A percentile compares a stretch with the other conserved stretches of the same genome.
Evolutionary conservation across 64 coral and sea anemone genomes (phyloP).

Genomic region (Porites australiensis): DNA sequence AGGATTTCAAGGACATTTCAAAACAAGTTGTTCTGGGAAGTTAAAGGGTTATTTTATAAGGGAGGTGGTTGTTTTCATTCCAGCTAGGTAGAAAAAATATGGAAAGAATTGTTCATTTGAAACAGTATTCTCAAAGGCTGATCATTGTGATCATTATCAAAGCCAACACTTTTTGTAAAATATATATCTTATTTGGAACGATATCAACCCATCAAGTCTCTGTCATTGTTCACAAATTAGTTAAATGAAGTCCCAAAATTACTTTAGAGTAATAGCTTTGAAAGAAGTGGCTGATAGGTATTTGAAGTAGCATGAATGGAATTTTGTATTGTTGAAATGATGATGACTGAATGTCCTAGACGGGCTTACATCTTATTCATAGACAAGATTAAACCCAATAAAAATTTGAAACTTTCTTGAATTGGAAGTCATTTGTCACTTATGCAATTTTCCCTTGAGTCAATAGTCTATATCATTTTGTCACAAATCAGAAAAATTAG

Average conservation of each 20-base stretch:
- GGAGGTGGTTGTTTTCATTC: neutral
- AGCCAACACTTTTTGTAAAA: conserved; percentile 10
- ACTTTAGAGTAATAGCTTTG: too few species aligned
- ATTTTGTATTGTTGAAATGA: neutral
- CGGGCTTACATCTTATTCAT: neutral
- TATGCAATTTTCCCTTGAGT: too few species aligned
- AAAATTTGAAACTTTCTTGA: neutral
- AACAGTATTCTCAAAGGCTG: neutral
- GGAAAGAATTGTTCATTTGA: neutral
- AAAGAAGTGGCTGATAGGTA: neutral
- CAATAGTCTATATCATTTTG: too few species aligned
- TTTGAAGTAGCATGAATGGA: neutral
- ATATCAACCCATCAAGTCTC: neutral
- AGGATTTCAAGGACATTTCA: neutral
- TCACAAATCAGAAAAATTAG: too few species aligned
- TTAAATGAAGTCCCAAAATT: too few species aligned
- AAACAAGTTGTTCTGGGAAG: neutral
- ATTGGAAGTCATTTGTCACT: neutral
- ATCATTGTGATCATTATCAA: neutral
- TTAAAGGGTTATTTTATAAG: too few species aligned
- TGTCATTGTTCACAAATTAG: neutral
- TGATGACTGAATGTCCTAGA: neutral
- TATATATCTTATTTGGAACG: neutral
- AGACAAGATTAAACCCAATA: neutral
- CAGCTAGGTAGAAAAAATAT: neutral